Conservation (phyloP, 1,140 invertebrate genomes). For the Drosophila arizonae region DNA sequence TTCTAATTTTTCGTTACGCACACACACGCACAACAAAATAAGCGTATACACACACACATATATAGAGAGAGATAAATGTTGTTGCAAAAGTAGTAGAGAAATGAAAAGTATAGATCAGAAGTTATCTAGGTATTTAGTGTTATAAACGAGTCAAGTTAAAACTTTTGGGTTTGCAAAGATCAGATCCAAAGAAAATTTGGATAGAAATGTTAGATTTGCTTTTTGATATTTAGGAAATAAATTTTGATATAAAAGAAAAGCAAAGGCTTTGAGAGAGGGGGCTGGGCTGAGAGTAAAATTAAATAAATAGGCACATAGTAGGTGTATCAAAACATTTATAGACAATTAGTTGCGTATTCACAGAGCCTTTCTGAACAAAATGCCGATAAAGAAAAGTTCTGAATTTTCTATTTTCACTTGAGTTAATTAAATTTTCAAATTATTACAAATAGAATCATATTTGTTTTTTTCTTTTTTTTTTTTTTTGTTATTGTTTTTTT, state of each 20-base stretch:
- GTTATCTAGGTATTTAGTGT: no score
- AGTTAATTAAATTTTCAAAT: slow-evolving; percentile 41
- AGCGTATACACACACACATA: slow-evolving; percentile 48
- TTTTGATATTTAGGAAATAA: no score
- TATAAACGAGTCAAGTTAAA: no score
- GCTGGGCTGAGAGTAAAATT: slow-evolving; percentile 2
- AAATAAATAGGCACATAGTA: not conserved
- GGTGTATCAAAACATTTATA: slow-evolving; percentile 59
- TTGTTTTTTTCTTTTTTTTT: slow-evolving; percentile 18
- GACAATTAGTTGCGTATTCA: slow-evolving; percentile 40
- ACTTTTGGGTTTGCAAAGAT: not conserved
- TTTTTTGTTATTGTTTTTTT: slow-evolving; percentile 19
- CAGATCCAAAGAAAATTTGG: not conserved
- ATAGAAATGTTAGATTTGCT: not conserved
- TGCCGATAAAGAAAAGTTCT: slow-evolving; percentile 46
- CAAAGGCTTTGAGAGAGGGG: not conserved
- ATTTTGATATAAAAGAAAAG: slow-evolving; percentile 12
- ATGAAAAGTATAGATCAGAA: not conserved
- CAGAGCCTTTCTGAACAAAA: slow-evolving; percentile 37
- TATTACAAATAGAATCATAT: slow-evolving; percentile 58
- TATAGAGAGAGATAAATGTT: slow-evolving; percentile 21
- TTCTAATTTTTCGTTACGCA: slow-evolving; percentile 18
- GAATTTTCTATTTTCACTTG: slow-evolving; percentile 37
- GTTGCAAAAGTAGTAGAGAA: slow-evolving; percentile 16
- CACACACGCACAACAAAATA: slow-evolving; percentile 33